phyloP scores from a whole-genome alignment of 2,113 vertebrate genomes.

The Pluvianellus socialis region DNA sequence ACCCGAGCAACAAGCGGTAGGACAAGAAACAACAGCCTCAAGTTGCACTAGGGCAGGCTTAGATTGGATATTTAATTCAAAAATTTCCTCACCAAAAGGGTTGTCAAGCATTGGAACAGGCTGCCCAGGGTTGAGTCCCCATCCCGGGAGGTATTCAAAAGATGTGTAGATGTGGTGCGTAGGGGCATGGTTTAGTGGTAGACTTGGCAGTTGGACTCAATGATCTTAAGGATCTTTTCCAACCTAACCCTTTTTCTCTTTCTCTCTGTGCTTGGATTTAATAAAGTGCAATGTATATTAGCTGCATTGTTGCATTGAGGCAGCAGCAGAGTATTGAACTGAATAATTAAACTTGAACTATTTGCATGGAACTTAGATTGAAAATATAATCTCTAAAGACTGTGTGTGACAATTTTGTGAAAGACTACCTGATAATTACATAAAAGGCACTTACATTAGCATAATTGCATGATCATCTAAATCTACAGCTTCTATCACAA shows the following conservation, averaged over 20 bases:
- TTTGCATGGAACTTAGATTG: not conserved
- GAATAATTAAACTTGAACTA: not conserved
- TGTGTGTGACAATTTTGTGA: not conserved
- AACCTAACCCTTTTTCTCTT: not conserved
- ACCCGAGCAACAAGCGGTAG: not conserved
- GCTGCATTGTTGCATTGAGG: not conserved
- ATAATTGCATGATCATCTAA: not conserved
- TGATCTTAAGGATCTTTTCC: not conserved
- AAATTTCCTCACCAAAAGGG: not conserved
- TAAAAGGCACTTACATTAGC: not conserved
- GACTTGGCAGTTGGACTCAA: not conserved
- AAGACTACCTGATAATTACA: not conserved
- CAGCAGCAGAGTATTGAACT: not conserved
- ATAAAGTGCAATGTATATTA: not conserved
- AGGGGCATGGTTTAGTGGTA: not conserved
- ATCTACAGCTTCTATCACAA: not conserved
- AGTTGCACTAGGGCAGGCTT: not conserved
- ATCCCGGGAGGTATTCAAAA: not conserved
- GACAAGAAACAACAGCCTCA: not conserved
- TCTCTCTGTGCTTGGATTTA: not conserved
- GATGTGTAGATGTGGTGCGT: not conserved
- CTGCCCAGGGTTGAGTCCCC: not conserved
- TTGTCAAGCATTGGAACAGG: not conserved
- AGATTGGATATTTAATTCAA: not conserved
- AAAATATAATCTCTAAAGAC: not conserved